These are phyloP conservation scores for Steatornis caripensis DNA, from an alignment of 2,113 vertebrate species.

Conservation along the genomic window DNA sequence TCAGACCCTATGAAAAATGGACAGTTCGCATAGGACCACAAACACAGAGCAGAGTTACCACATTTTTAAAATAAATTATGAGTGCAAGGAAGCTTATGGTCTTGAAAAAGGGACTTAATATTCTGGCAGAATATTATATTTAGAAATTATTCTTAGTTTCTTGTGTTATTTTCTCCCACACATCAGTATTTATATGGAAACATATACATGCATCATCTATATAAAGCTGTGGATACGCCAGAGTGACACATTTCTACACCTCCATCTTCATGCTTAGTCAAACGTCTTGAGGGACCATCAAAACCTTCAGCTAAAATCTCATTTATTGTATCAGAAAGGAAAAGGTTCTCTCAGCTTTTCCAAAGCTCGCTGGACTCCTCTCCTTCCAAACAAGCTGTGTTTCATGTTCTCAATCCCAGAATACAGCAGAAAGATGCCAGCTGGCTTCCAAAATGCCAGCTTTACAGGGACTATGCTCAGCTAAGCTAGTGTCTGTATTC, in stretches of 20 bases:
- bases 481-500: not conserved
- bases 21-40: not conserved
- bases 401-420: slow-evolving; percentile 16
- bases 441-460: slow-evolving; percentile 47
- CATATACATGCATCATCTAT: not conserved
- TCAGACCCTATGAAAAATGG: not conserved
- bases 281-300: not conserved
- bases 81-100: not conserved
- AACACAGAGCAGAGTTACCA: not conserved
- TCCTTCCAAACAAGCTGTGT: slow-evolving; percentile 10
- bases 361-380: slow-evolving; percentile 10
- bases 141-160: not conserved
- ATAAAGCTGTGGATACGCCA: not conserved
- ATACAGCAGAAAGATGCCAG: slow-evolving; percentile 35
- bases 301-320: slow-evolving; percentile 7
- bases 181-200: not conserved
- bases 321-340: slow-evolving; percentile 20
- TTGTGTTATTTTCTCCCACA: not conserved
- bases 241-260: not conserved
- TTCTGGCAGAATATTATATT: not conserved
- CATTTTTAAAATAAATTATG: not conserved
- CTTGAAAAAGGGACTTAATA: not conserved
- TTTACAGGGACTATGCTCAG: slow-evolving; percentile 2
- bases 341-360: slow-evolving; percentile 24
- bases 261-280: not conserved